phyloP scores from a whole-genome alignment of 2,888 invertebrate genomes.

The Mantis religiosa region DNA sequence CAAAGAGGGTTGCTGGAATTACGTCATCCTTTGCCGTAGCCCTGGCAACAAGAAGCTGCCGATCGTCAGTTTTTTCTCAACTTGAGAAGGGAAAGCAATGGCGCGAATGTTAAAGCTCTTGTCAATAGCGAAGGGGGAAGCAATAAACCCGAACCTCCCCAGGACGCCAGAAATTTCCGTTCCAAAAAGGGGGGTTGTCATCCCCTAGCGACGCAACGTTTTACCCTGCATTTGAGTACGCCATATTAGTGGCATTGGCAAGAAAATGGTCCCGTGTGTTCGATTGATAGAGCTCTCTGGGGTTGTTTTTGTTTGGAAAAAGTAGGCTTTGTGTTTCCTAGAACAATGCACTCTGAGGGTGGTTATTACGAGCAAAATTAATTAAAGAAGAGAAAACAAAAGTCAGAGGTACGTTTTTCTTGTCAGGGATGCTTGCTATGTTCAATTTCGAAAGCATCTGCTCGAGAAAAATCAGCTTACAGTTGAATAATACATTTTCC shows the following conservation, averaged over 20 bases:
- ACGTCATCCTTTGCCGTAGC: not conserved
- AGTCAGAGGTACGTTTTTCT: too few relatives aligned
- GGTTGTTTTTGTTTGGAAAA: too few relatives aligned
- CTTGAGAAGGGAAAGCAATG: not conserved
- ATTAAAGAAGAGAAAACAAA: too few relatives aligned
- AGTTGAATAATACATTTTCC: too few relatives aligned
- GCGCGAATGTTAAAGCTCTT: not conserved
- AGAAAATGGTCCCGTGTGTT: not conserved
- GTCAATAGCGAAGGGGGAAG: not conserved
- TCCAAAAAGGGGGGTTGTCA: not conserved
- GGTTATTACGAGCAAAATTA: too few relatives aligned
- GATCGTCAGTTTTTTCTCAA: not conserved
- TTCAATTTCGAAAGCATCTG: too few relatives aligned
- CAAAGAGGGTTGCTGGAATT: not conserved
- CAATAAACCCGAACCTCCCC: not conserved
- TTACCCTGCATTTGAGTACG: not conserved
- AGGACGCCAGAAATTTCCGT: not conserved
- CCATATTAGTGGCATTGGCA: not conserved
- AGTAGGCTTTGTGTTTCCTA: too few relatives aligned
- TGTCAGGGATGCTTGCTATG: too few relatives aligned
- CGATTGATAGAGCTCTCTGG: too few relatives aligned
- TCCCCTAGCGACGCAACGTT: not conserved
- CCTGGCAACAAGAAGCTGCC: not conserved
- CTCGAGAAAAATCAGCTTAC: too few relatives aligned
- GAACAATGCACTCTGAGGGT: too few relatives aligned